Conservation (phyloP, 2,888 invertebrate genomes). For the Lithodes maja region DNA sequence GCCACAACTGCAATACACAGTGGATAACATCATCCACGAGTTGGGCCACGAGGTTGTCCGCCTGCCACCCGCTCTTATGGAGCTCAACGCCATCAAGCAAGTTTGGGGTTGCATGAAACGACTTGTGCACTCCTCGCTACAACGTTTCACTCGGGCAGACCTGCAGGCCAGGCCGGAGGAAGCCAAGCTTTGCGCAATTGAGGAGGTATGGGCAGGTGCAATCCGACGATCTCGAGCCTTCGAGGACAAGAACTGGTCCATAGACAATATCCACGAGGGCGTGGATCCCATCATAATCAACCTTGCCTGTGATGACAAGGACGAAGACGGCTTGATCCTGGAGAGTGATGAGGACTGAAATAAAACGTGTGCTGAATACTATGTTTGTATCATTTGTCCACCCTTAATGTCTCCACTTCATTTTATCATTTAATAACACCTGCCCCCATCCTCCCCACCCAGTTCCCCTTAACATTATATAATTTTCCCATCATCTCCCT, state of each 20-base stretch:
- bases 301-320: constrained; percentile 16
- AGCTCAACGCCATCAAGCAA: constrained; percentile 20
- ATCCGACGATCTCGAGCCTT: neutral
- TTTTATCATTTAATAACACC: no score
- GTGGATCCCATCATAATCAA: constrained; percentile 6
- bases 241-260: neutral
- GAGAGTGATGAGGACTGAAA: neutral
- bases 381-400: no score
- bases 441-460: no score
- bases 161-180: constrained; percentile 4
- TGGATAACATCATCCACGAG: constrained; percentile 1
- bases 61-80: constrained; percentile 11
- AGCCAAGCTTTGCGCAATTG: neutral
- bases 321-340: neutral
- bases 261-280: neutral
- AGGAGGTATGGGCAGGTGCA: neutral
- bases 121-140: neutral
- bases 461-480: neutral
- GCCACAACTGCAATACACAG: neutral
- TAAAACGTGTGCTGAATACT: neutral
- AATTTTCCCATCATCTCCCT: neutral
- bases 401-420: no score
- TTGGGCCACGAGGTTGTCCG: constrained; percentile 29
- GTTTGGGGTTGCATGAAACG: constrained; percentile 20
- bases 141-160: neutral